These are phyloP conservation scores for Petrolisthes cinctipes DNA, from an alignment of 2,888 invertebrate genomes.

Conservation along the genomic window DNA sequence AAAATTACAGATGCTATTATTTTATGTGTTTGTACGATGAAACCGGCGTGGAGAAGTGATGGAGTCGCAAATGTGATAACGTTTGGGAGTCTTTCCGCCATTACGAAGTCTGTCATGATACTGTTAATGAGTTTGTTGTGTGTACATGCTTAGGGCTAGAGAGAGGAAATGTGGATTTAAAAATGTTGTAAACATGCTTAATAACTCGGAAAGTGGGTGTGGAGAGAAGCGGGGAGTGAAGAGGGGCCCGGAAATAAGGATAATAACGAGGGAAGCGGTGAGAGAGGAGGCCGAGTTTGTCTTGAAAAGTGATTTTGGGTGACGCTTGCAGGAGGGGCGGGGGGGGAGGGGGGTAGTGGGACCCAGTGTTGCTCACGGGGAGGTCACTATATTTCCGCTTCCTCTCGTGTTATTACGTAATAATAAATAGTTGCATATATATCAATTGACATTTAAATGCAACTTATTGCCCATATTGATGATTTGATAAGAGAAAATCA, in stretches of 20 bases:
- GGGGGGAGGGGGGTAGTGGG: slow-evolving; percentile 31
- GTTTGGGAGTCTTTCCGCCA: slow-evolving; percentile 53
- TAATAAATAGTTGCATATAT: slow-evolving; percentile 17
- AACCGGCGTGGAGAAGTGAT: slow-evolving; percentile 1
- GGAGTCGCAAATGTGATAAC: slow-evolving; percentile 28
- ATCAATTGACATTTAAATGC: not conserved
- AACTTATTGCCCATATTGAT: not conserved
- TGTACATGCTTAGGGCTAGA: slow-evolving; percentile 35
- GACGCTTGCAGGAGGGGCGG: slow-evolving; percentile 58
- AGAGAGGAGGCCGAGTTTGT: slow-evolving; percentile 58
- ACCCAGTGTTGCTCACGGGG: slow-evolving; percentile 58
- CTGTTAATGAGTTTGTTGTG: slow-evolving; percentile 64
- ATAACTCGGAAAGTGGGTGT: not conserved
- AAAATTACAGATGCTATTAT: slow-evolving; percentile 15
- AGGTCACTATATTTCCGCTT: slow-evolving; percentile 60
- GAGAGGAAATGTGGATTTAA: slow-evolving; percentile 26
- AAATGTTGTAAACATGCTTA: not conserved
- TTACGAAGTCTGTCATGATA: slow-evolving; percentile 63
- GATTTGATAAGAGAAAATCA: not conserved
- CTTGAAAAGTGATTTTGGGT: slow-evolving; percentile 65
- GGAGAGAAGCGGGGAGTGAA: not conserved
- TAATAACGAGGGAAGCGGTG: slow-evolving; percentile 47
- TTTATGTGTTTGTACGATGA: not conserved
- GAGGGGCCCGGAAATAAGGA: slow-evolving; percentile 26
- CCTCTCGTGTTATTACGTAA: slow-evolving; percentile 46